Evolutionary conservation across 2,888 invertebrate species (phyloP), one percentile per base, ranked within the genome.

Genomic region (Agrochola lychnidis): DNA sequence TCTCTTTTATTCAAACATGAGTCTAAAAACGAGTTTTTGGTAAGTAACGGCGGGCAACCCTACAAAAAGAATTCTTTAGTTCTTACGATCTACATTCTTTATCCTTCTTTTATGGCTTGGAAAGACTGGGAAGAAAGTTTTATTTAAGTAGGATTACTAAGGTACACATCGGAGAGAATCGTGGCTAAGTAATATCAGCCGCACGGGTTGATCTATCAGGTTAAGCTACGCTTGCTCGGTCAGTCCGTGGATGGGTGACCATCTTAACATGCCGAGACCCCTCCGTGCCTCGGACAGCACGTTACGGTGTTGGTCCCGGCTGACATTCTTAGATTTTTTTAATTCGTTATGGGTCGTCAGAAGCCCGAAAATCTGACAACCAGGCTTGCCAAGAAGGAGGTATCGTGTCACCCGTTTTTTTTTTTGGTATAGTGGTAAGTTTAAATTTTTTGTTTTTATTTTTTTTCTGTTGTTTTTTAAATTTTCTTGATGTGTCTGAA

Each of bases 81-180:
- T 75, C 66, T 77, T 61, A 76, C n/a, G 66, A 61, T 56, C 57
- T 45, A 53, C 42, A 30, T 62, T 48, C 16, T 42, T 45, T n/a
- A 62, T 56, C 12, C 19, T 7, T 63, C 12, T 36, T 51, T 80
- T 63, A 69, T 45, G 19, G 4, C 22, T 57, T 42, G 36, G 25
- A 40, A 70, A 42, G 16, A 36, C 30, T n/a, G 7, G 2, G 22
- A 79, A 14, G 16, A 77, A 56, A 63, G 56, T 75, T 75, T 76
- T 75, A 63, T 63, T 53, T 45, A 4, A 45, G 19, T 48, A 19
- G 0, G 6, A 61, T n/a, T 73, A 16, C 7, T 42, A 57, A 36
- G 14, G n/a, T n/a, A 30, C 7, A 10, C 22, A 10, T 67, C 16
- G 2, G 19, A 51, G 51, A 7, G 7, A 7, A 19, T 19, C 19